A percentile compares a stretch with the other conserved stretches of the same genome.
Conservation (phyloP, 2,797 vertebrate species). For the Miichthys miiuy region DNA sequence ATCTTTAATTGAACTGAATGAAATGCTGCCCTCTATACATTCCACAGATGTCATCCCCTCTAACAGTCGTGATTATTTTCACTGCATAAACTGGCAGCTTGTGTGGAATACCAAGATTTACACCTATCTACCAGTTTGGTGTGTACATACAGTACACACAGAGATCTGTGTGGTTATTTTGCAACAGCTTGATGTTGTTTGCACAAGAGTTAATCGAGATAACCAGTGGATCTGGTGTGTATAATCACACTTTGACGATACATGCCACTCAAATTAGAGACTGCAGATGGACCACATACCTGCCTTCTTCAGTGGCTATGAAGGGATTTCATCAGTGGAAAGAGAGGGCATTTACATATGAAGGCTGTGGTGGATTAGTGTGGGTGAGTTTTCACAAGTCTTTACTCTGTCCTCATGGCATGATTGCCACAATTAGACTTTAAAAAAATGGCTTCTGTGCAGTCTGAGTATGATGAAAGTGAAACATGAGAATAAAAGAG, state of each 20-base stretch:
- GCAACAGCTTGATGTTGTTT: constrained; percentile 22
- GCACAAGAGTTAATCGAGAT: constrained; percentile 27
- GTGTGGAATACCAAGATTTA: constrained; percentile 9
- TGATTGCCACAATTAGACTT: not conserved
- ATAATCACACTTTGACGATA: constrained; percentile 41
- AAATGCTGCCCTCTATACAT: constrained; percentile 27
- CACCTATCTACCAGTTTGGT: constrained; percentile 12
- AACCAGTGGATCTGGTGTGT: constrained; percentile 32
- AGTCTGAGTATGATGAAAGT: not conserved
- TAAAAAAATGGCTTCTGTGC: not conserved
- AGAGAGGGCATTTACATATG: constrained; percentile 10
- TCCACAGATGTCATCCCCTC: constrained; percentile 10
- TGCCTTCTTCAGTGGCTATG: constrained; percentile 17
- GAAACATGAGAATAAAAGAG: constrained; percentile 1
- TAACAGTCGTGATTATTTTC: constrained; percentile 30
- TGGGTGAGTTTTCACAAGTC: not conserved
- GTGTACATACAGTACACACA: not conserved
- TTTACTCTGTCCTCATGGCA: constrained; percentile 5
- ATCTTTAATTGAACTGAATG: constrained; percentile 21
- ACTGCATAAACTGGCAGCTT: constrained; percentile 12
- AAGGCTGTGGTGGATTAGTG: constrained; percentile 5
- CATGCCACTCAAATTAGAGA: constrained; percentile 35
- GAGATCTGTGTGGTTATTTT: constrained; percentile 31
- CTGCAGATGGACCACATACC: constrained; percentile 34
- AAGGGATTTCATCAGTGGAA: constrained; percentile 34